A percentile compares a stretch with the other conserved stretches of the same genome.
Evolutionary conservation across 2,888 invertebrate genomes (phyloP).

Genomic region (Aphidoletes aphidimyza): DNA sequence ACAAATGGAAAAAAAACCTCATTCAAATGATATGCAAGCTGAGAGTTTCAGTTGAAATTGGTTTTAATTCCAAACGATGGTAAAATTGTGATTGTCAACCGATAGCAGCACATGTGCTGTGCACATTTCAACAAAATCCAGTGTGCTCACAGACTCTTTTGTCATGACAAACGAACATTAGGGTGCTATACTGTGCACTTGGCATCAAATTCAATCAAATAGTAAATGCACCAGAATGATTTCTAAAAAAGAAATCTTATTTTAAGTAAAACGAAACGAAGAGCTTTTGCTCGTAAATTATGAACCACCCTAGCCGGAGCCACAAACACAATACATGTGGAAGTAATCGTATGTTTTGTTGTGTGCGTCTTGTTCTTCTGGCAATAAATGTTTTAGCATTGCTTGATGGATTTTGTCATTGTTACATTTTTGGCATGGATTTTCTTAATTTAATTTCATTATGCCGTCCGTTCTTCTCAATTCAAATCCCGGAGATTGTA

Average conservation of each 20-base stretch:
- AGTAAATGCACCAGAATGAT: no score
- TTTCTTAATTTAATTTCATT: background rate
- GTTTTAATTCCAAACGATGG: conserved; percentile 16
- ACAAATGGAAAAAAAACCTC: background rate
- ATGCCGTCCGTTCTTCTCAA: no score
- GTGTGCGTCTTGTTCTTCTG: background rate
- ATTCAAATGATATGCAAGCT: background rate
- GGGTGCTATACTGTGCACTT: background rate
- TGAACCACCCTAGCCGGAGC: background rate
- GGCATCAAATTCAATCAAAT: no score
- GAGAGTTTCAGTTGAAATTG: background rate
- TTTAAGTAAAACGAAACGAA: no score
- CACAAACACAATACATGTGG: background rate
- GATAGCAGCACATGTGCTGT: conserved; percentile 28
- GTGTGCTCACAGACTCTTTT: background rate
- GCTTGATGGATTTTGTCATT: background rate
- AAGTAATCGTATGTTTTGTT: background rate
- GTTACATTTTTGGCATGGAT: background rate
- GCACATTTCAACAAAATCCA: background rate
- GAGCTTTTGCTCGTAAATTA: background rate
- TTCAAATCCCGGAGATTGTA: no score
- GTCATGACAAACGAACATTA: background rate
- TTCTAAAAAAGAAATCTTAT: no score
- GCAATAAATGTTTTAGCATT: background rate
- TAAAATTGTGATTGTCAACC: conserved; percentile 25